Evolutionary conservation across 2,797 vertebrate species (phyloP).

Genomic region (Zalophus californianus): DNA sequence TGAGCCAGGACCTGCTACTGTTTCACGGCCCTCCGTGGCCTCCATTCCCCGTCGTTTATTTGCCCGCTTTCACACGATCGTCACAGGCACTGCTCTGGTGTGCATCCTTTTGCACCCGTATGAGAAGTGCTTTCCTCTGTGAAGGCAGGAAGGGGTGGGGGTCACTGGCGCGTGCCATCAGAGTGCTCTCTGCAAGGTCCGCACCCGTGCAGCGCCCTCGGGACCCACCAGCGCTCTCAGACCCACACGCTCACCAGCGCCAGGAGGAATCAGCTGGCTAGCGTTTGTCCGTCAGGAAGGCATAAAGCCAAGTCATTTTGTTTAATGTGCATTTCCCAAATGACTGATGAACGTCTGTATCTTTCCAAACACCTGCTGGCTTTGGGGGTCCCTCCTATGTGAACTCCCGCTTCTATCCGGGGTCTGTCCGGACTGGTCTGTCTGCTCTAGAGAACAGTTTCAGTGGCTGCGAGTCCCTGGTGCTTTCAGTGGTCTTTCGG

Average conservation of each 20-base stretch:
- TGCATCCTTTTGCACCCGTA: neutral
- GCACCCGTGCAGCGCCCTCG: too few species aligned
- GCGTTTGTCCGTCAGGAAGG: neutral
- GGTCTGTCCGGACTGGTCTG: neutral
- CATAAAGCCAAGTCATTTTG: neutral
- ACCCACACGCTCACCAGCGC: too few species aligned
- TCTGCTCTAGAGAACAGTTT: neutral
- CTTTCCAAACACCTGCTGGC: neutral
- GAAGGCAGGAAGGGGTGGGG: neutral
- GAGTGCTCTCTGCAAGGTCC: too few species aligned
- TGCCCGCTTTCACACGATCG: too few species aligned
- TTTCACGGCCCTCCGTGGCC: neutral
- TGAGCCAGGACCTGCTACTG: accelerated
- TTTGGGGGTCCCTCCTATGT: neutral
- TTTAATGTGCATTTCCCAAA: too few species aligned
- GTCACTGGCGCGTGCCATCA: neutral
- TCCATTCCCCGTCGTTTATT: too few species aligned
- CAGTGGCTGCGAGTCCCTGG: too few species aligned
- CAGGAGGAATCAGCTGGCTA: neutral
- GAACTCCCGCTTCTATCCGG: neutral
- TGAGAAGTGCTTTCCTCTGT: neutral
- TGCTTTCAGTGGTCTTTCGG: neutral
- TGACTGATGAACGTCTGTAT: neutral
- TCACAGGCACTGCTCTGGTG: neutral
- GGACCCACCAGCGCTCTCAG: too few species aligned